Evolutionary conservation across 1,140 invertebrate genomes (phyloP).

Genomic region (Amyelois transitella): DNA sequence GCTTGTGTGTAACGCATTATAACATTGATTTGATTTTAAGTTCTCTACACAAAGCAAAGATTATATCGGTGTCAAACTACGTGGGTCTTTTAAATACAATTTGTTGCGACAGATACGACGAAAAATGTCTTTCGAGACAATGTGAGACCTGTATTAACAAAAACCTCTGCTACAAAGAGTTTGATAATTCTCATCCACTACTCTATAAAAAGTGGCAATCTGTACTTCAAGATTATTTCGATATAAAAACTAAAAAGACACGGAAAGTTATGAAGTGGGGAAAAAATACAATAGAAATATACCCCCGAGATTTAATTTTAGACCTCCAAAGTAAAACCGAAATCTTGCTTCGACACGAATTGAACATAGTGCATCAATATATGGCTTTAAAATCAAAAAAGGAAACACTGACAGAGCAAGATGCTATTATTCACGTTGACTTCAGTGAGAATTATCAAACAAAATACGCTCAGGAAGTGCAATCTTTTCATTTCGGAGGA

Average conservation of each 20-base stretch:
- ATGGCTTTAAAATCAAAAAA: slow-evolving; percentile 19
- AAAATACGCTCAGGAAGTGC: slow-evolving; percentile 32
- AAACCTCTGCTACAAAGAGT: too few relatives aligned
- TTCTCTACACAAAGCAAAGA: too few relatives aligned
- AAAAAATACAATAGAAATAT: neutral
- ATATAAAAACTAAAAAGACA: neutral
- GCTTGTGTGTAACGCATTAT: too few relatives aligned
- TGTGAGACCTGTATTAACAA: too few relatives aligned
- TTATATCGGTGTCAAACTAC: too few relatives aligned
- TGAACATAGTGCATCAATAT: neutral
- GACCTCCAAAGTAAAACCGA: neutral
- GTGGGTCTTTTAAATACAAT: too few relatives aligned
- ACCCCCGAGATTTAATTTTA: neutral
- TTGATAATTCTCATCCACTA: too few relatives aligned
- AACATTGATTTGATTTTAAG: too few relatives aligned
- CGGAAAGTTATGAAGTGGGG: neutral
- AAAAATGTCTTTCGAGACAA: too few relatives aligned
- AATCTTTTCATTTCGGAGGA: slow-evolving; percentile 36
- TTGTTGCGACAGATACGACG: too few relatives aligned
- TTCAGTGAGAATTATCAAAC: slow-evolving; percentile 29
- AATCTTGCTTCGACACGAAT: neutral
- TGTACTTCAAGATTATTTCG: neutral
- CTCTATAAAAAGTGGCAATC: too few relatives aligned
- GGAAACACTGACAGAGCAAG: slow-evolving; percentile 13
- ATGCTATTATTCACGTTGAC: slow-evolving; percentile 23